Evolutionary conservation across 1,140 invertebrate genomes (phyloP), one percentile per base, ranked within the genome.

Genomic region (Dryas iulia): DNA sequence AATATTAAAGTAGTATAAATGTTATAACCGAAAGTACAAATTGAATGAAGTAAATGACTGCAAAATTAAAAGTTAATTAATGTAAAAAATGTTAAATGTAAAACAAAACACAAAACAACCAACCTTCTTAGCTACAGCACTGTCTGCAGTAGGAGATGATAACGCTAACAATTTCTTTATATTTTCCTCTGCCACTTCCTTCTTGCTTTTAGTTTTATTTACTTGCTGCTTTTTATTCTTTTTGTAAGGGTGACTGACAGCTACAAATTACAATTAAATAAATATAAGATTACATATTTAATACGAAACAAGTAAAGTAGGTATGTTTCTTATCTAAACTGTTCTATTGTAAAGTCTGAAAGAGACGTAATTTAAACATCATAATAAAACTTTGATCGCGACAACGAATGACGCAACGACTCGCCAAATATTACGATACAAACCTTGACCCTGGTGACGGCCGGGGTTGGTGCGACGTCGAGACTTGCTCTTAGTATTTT

Each of bases 121-220:
- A 59, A 88, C 87, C 76, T 88, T 84, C 59, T 83, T 66, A 24
- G 81, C 76, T 28, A 87, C 71, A 71, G 66, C 31, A 59, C 66
- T 66, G 72, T 89, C 71, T 33, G 78, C 73, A 69, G 78, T 71
- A 47, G 80, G 81, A 73, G 79, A 68, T 69, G 87, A 84, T 62
- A 87, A 66, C 69, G 80, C 78, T 61, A 91, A 72, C 66, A 93
- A 64, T 63, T 92, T 92, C 66, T 84, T 79, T 3, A 93, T 79
- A 76, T 92, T 93, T 30, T 89, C 81, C 60, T 92, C 81, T 8
- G 86, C 65, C 52, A 81, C 74, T n/a, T 82, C 59, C n/a, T 78
- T 76, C 18, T 72, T 70, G 4, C 72, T 59, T 33, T 75, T 80
- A 14, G 24, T 66, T 2, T 59, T 60, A 68, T 66, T 54, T 54